A percentile compares a stretch with the other conserved stretches of the same genome.
phyloP scores from a whole-genome alignment of 2,888 invertebrate species.

The Tetropium fuscum region DNA sequence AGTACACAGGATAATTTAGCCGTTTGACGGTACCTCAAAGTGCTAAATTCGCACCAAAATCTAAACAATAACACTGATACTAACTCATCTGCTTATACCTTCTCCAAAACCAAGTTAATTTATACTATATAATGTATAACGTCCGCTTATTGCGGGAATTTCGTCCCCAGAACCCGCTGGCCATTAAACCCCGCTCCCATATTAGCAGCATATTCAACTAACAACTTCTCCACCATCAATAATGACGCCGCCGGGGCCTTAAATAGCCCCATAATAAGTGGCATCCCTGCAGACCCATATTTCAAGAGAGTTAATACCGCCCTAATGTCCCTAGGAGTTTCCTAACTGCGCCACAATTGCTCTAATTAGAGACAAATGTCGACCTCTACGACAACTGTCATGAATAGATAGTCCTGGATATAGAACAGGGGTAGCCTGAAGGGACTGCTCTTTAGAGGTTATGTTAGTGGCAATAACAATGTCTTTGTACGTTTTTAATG shows the following conservation, averaged over 20 bases:
- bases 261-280: conserved; percentile 56
- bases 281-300: conserved; percentile 50
- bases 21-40: no score
- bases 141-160: no score
- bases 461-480: no score
- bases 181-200: conserved; percentile 26
- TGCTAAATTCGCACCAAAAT: no score
- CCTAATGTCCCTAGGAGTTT: conserved; percentile 58
- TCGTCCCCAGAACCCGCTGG: no score
- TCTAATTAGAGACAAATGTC: conserved; percentile 63
- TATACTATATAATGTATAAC: no score
- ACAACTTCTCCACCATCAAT: conserved; percentile 47
- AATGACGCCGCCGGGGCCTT: conserved; percentile 44
- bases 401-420: conserved; percentile 9
- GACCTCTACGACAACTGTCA: conserved; percentile 37
- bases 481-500: no score
- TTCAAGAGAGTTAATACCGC: conserved; percentile 57
- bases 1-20: no score
- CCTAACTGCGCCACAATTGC: conserved; percentile 61
- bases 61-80: no score
- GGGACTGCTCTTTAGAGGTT: no score
- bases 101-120: no score
- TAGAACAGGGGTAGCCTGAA: not conserved
- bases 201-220: conserved; percentile 48
- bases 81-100: no score